Evolutionary conservation across 2,888 invertebrate genomes (phyloP).

Genomic region (Tinea pellionella): DNA sequence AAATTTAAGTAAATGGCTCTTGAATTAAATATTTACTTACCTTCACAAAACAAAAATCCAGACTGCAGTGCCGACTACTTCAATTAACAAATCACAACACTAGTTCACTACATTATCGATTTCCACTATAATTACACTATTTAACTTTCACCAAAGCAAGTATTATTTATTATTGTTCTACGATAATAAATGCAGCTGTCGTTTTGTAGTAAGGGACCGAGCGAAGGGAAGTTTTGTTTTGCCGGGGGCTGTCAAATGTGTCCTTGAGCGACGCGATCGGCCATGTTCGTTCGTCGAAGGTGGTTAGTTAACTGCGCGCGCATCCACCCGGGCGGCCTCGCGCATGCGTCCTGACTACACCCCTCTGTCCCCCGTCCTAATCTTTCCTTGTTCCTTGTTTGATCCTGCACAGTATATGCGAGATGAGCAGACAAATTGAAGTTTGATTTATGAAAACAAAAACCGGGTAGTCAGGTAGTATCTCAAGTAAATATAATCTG

Average conservation of each 20-base stretch:
- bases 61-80: background rate
- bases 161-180: background rate
- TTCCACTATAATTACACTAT: background rate
- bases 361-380: slow-evolving; percentile 29
- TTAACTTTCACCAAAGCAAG: background rate
- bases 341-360: slow-evolving; percentile 54
- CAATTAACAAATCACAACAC: background rate
- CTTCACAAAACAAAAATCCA: background rate
- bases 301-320: slow-evolving; percentile 40
- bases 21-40: background rate
- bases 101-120: background rate
- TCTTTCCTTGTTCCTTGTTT: slow-evolving; percentile 25
- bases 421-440: background rate
- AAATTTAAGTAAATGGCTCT: too few species aligned
- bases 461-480: too few species aligned
- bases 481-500: too few species aligned
- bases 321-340: slow-evolving; percentile 35
- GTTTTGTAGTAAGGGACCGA: background rate
- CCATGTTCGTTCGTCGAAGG: slow-evolving; percentile 58
- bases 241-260: slow-evolving; percentile 49
- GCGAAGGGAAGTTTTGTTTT: slow-evolving; percentile 26
- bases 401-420: slow-evolving; percentile 7
- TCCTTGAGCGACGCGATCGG: slow-evolving; percentile 53
- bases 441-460: background rate
- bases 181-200: background rate